Evolutionary conservation across 2,113 vertebrate species (phyloP).

Genomic region (Oxyura jamaicensis): DNA sequence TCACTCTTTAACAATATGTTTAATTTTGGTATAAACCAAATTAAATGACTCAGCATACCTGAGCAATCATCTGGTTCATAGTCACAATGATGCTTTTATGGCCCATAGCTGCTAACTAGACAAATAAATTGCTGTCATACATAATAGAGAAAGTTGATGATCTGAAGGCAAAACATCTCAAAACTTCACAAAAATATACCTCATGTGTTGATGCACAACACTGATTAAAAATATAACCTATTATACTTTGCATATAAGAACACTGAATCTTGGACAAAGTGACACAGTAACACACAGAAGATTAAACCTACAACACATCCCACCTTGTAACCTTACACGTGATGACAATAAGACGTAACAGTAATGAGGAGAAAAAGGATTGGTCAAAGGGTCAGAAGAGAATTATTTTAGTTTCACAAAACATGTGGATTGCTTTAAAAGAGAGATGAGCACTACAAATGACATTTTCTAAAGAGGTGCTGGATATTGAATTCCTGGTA

Average conservation of each 20-base stretch:
- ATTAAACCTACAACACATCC: background rate
- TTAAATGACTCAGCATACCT: background rate
- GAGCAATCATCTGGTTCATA: background rate
- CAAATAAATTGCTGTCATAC: background rate
- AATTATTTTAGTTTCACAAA: background rate
- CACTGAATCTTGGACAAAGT: background rate
- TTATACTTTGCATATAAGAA: background rate
- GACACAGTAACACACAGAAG: background rate
- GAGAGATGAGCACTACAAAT: background rate
- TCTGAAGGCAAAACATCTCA: background rate
- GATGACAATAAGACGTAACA: background rate
- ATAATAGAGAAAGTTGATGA: background rate
- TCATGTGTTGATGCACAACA: accelerated
- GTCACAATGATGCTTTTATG: background rate
- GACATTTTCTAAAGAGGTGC: background rate
- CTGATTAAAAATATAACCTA: background rate
- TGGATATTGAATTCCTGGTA: background rate
- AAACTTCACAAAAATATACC: background rate
- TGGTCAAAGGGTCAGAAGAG: background rate
- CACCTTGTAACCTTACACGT: background rate
- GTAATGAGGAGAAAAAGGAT: background rate
- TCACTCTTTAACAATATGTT: background rate
- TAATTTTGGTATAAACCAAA: background rate
- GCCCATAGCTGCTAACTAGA: background rate
- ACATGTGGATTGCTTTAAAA: background rate